Evolutionary conservation across 2,113 vertebrate species (phyloP).

Genomic region (Tonatia bakeri): DNA sequence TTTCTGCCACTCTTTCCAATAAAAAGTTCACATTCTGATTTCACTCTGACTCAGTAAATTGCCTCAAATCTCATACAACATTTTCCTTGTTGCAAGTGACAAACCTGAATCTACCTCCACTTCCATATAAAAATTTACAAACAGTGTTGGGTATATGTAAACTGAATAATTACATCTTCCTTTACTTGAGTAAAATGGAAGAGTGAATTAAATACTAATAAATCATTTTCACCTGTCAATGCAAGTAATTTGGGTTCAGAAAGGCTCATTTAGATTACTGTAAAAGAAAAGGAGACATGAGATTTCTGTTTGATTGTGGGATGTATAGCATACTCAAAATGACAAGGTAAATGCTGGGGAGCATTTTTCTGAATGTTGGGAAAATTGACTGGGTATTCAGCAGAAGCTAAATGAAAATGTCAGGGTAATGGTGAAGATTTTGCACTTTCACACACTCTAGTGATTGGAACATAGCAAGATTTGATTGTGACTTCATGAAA

Average conservation of each 20-base stretch:
- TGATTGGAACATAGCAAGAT: slow-evolving; percentile 46
- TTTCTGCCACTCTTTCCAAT: slow-evolving; percentile 6
- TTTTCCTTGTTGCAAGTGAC: not conserved
- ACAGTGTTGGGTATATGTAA: not conserved
- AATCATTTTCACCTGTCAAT: slow-evolving; percentile 42
- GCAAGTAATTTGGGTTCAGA: slow-evolving; percentile 31
- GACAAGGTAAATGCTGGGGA: slow-evolving; percentile 44
- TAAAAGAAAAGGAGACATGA: slow-evolving; percentile 36
- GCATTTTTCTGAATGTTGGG: slow-evolving; percentile 51
- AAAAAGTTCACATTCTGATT: slow-evolving; percentile 16
- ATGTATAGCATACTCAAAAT: slow-evolving; percentile 52
- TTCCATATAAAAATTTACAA: slow-evolving; percentile 17
- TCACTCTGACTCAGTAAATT: slow-evolving; percentile 22
- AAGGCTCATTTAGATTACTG: slow-evolving; percentile 9
- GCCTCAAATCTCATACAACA: not conserved
- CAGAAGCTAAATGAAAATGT: slow-evolving; percentile 65
- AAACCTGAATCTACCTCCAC: not conserved
- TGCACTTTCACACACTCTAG: slow-evolving; percentile 8
- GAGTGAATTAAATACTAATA: slow-evolving; percentile 31
- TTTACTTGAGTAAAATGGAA: slow-evolving; percentile 23
- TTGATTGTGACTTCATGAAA: slow-evolving; percentile 47
- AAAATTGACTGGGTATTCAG: slow-evolving; percentile 59
- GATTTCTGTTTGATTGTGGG: slow-evolving; percentile 53
- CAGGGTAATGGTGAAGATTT: slow-evolving; percentile 33
- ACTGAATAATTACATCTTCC: slow-evolving; percentile 46